These are phyloP conservation scores for Ormyrus labotus DNA, from an alignment of 2,888 invertebrate species.

Conservation along the genomic window DNA sequence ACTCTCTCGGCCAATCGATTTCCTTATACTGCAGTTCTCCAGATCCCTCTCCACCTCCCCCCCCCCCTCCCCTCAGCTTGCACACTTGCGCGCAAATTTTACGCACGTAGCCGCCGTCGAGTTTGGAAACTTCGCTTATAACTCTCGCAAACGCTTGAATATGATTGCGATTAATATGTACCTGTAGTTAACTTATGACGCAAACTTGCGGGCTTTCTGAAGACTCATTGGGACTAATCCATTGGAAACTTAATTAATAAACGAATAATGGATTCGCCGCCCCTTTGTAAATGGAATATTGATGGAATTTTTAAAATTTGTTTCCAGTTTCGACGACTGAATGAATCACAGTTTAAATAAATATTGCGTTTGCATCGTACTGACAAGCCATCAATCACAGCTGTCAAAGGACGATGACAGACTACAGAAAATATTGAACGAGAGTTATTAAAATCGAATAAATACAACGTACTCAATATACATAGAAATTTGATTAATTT, in stretches of 20 bases:
- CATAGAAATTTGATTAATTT: too few relatives aligned
- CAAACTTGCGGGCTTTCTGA: conserved; percentile 40
- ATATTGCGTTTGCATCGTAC: too few relatives aligned
- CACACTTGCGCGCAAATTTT: conserved; percentile 54
- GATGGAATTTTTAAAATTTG: too few relatives aligned
- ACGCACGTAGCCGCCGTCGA: conserved; percentile 52
- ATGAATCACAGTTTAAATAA: too few relatives aligned
- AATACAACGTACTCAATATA: too few relatives aligned
- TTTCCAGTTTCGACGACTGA: too few relatives aligned
- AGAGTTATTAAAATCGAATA: neutral
- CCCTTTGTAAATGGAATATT: neutral
- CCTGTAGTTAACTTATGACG: conserved; percentile 51
- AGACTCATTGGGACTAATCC: conserved; percentile 28
- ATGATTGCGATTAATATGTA: conserved; percentile 54
- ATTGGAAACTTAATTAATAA: conserved; percentile 47
- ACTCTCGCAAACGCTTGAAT: conserved; percentile 52
- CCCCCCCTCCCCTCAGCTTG: neutral
- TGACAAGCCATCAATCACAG: too few relatives aligned
- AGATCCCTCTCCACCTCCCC: conserved; percentile 23
- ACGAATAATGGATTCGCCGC: neutral
- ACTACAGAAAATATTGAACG: neutral
- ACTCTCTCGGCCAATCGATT: conserved; percentile 39
- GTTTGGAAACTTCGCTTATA: conserved; percentile 49
- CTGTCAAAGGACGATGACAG: too few relatives aligned
- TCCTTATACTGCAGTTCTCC: conserved; percentile 39